Evolutionary conservation across 2,797 vertebrate species (phyloP).

Genomic region (Tympanoctomys barrerae): DNA sequence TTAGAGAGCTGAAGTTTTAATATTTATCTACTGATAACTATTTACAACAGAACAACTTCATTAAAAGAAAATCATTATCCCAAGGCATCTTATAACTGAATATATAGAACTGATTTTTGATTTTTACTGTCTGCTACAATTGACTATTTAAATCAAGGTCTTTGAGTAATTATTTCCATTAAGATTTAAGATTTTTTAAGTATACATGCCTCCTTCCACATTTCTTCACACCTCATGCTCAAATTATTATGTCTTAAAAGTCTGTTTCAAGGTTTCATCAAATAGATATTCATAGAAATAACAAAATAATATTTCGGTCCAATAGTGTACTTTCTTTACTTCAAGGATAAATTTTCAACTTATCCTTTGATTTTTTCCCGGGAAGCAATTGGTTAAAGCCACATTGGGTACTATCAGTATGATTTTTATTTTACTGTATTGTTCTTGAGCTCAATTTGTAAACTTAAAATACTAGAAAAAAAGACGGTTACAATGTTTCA

Average conservation of each 20-base stretch:
- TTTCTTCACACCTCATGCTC: background rate
- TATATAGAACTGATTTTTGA: background rate
- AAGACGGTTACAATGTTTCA: background rate
- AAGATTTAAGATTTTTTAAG: background rate
- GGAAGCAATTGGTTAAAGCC: background rate
- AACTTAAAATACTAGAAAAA: background rate
- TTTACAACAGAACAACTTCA: background rate
- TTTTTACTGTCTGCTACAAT: slow-evolving; percentile 58
- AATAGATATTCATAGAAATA: background rate
- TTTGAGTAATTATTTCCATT: background rate
- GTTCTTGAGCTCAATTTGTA: background rate
- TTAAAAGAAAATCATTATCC: slow-evolving; percentile 19
- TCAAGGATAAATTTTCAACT: background rate
- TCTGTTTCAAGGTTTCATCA: background rate
- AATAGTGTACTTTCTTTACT: background rate
- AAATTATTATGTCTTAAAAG: background rate
- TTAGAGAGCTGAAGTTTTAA: slow-evolving; percentile 52
- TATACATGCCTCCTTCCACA: background rate
- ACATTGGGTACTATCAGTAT: background rate
- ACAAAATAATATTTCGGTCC: background rate
- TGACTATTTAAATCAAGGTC: background rate
- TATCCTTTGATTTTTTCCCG: background rate
- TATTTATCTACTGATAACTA: slow-evolving; percentile 45
- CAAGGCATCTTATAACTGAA: slow-evolving; percentile 13
- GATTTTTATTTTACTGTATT: background rate